A percentile compares a stretch with the other conserved stretches of the same genome.
Evolutionary conservation across 2,113 vertebrate species (phyloP).

Genomic region (Periophthalmodon schlosseri): DNA sequence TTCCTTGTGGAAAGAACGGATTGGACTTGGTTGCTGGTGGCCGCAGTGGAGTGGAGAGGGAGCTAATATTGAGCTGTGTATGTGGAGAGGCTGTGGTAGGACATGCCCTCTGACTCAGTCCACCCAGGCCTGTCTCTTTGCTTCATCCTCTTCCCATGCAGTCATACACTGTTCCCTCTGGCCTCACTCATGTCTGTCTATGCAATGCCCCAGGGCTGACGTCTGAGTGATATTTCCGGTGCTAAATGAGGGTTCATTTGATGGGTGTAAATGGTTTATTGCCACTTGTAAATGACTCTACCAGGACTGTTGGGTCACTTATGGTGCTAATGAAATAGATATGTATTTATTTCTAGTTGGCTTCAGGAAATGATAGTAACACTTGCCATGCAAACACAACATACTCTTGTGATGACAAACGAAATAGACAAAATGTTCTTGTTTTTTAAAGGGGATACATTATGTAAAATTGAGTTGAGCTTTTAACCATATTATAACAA

Average conservation of each 20-base stretch:
- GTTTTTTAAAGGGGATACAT: no score
- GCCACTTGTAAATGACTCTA: not conserved
- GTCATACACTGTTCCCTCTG: conserved; percentile 16
- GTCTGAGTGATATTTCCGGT: conserved; percentile 3
- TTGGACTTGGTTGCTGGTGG: conserved; percentile 19
- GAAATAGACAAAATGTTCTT: no score
- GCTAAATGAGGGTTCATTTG: not conserved
- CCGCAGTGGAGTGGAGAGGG: conserved; percentile 34
- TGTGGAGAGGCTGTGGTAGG: conserved; percentile 32
- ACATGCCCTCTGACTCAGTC: conserved; percentile 61
- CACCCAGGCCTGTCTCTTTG: conserved; percentile 32
- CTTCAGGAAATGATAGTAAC: not conserved
- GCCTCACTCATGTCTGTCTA: conserved; percentile 18
- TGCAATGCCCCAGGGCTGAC: conserved; percentile 21
- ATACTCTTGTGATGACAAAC: not conserved
- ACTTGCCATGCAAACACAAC: not conserved
- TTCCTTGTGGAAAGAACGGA: conserved; percentile 9
- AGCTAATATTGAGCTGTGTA: conserved; percentile 32
- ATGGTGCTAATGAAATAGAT: not conserved
- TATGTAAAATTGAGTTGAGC: no score
- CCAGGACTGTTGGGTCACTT: not conserved
- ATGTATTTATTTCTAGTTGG: not conserved
- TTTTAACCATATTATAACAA: no score
- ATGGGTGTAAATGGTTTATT: conserved; percentile 4
- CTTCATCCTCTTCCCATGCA: conserved; percentile 42